Evolutionary conservation across 1,140 invertebrate species (phyloP), one percentile per base, ranked within the genome.

Genomic region (Hyles euphorbiae): DNA sequence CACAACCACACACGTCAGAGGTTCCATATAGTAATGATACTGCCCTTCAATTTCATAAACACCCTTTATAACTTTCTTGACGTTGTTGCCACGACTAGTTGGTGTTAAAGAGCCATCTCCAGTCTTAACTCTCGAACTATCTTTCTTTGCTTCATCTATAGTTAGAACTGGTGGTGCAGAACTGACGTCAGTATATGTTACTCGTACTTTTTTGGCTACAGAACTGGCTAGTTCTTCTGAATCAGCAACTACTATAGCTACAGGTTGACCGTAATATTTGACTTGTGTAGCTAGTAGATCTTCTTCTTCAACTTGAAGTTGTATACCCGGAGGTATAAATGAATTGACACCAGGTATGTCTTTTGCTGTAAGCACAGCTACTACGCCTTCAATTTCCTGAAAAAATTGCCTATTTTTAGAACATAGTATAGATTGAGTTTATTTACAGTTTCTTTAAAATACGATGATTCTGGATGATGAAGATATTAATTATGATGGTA

Each of bases 211-310:
- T 56, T 91, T 90, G 0, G 92, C 91, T 4, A 93, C 93, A 9
- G 91, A 85, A 3, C 92, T 87, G 3, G 94, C 95, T 49, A 92
- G 67, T 12, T 89, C 83, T 63, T 93, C 88, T 44, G 87, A 92
- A 36, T 90, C 73, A 0, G 95, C 95, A 0, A 94, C 92, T 0
- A 97, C 82, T 5, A 97, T 83, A 0, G 95, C 96, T 3, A 96
- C 74, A 0, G 94, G 92, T 78, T 97, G 95, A 1, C 94, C 94
- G 49, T 93, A 93, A 72, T 91, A 94, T 33, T 88, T 72, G 0
- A 96, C 90, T 5, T 78, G 77, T 1, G 74, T 78, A 34, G 89
- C 91, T 51, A 93, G 85, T 47, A 92, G 88, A 67, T 91, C 89
- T 81, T 91, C 90, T 43, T 90, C 80, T 60, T 89, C 84, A 3